Evolutionary conservation across 2,888 invertebrate species (phyloP).

Genomic region (Cheilosia variabilis): DNA sequence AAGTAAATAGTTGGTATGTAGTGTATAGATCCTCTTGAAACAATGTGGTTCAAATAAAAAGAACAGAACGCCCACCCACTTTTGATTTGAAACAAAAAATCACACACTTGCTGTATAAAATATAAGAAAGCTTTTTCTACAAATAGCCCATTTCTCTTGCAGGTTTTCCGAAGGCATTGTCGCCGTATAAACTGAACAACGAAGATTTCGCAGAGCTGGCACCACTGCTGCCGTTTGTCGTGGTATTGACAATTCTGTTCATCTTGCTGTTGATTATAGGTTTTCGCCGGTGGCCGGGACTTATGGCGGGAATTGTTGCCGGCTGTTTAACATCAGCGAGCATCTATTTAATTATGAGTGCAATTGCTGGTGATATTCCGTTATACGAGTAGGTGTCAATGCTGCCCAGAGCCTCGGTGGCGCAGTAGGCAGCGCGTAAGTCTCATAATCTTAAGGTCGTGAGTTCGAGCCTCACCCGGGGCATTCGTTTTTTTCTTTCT

Average conservation of each 20-base stretch:
- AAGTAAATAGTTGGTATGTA: conserved; percentile 30
- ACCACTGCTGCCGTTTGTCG: conserved; percentile 76
- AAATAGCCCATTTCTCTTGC: conserved; percentile 55
- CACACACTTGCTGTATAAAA: conserved; percentile 13
- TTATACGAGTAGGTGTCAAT: conserved; percentile 35
- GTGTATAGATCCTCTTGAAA: not conserved
- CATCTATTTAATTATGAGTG: conserved; percentile 75
- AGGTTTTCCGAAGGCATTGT: conserved; percentile 62
- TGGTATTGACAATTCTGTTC: conserved; percentile 76
- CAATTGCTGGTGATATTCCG: conserved; percentile 59
- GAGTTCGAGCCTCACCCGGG: conserved; percentile 78
- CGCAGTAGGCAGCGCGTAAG: conserved; percentile 75
- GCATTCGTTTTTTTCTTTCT: conserved; percentile 74
- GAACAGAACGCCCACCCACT: conserved; percentile 18
- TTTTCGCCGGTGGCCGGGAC: conserved; percentile 78
- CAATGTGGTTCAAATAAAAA: conserved; percentile 4
- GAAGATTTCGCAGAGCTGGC: conserved; percentile 74
- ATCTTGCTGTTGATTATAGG: conserved; percentile 76
- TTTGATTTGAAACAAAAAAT: not conserved
- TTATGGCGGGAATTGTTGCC: conserved; percentile 77
- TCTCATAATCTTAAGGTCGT: conserved; percentile 76
- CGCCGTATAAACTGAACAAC: conserved; percentile 52
- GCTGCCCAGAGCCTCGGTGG: conserved; percentile 62
- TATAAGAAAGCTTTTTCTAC: conserved; percentile 44
- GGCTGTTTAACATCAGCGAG: conserved; percentile 77